Evolutionary conservation across 2,113 vertebrate genomes (phyloP), one percentile per base, ranked within the genome.

Genomic region (Cochlearius cochlearius): DNA sequence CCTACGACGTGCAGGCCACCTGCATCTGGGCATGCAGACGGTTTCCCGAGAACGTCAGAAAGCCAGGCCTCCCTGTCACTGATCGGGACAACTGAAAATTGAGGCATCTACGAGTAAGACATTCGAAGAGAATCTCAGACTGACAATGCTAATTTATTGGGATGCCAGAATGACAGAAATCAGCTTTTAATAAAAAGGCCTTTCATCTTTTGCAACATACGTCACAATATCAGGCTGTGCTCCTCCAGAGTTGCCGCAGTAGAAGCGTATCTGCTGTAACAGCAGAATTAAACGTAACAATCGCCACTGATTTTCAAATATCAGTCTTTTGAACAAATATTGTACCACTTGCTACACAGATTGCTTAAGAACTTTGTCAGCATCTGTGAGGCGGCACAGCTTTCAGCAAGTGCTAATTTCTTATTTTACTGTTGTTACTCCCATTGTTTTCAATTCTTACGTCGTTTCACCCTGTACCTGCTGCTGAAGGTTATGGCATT

Each of bases 1-100:
- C 21, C 58, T 47, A 18, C 0, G 1, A 39, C 0, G 32, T 15
- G 5, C 49, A 26, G 8, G 1, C 9, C 3, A 2, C 32, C 58
- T 68, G n/a, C 53, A 45, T 2, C n/a, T 11, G 13, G 26, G 23
- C 20, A 27, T 50, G 66, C 39, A n/a, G 29, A 23, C 5, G 43
- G 43, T 77, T 15, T 82, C 88, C 91, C 1, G 9, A 26, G n/a
- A 25, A 0, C n/a, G 30, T 4, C 30, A 25, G 50, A 9, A 10
- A 18, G 45, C 34, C 58, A 53, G 58, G 30, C 10, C 36, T 29
- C 18, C 26, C 63, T 4, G 10, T 2, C 26, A 9, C 2, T 15
- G 14, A 7, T 12, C 5, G 2, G 52, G 38, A 32, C 15, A 29
- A 34, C n/a, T 4, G 12, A 17, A 7, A 56, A 39, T 1, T 0